A percentile compares a stretch with the other conserved stretches of the same genome.
Conservation (phyloP, 2,888 invertebrate genomes). For the Pseudococcus longispinus region DNA sequence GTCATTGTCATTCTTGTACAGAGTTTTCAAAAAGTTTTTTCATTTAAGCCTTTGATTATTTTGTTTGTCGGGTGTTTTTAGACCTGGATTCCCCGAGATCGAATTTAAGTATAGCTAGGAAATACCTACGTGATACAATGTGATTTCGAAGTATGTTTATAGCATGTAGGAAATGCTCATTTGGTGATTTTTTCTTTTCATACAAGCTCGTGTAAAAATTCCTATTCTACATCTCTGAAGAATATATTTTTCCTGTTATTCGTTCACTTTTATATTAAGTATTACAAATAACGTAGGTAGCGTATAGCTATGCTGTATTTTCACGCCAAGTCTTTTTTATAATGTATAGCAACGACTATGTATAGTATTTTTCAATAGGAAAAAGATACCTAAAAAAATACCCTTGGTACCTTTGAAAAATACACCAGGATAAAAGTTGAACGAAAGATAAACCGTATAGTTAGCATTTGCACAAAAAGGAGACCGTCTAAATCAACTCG, state of each 20-base stretch:
- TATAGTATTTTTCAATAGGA: not conserved
- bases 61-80: not conserved
- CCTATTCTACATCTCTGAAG: not conserved
- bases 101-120: no score
- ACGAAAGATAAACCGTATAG: not conserved
- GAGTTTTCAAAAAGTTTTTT: not conserved
- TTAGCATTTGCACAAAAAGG: slow-evolving; percentile 3
- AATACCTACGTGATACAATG: no score
- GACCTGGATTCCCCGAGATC: no score
- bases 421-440: slow-evolving; percentile 15
- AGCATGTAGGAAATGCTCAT: no score
- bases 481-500: slow-evolving; percentile 14
- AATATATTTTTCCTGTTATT: not conserved
- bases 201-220: not conserved
- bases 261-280: not conserved
- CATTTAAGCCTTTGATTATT: not conserved
- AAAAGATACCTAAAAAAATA: not conserved
- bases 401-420: slow-evolving; percentile 19
- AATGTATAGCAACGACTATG: not conserved
- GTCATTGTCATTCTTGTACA: not conserved
- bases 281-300: not conserved
- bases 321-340: not conserved
- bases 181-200: not conserved
- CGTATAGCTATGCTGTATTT: not conserved
- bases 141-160: no score